Percentiles rank a stretch among this genome's conserved stretches.
These are phyloP conservation scores for Ormia ochracea DNA, from an alignment of 2,888 invertebrate genomes.

Conservation along the genomic window DNA sequence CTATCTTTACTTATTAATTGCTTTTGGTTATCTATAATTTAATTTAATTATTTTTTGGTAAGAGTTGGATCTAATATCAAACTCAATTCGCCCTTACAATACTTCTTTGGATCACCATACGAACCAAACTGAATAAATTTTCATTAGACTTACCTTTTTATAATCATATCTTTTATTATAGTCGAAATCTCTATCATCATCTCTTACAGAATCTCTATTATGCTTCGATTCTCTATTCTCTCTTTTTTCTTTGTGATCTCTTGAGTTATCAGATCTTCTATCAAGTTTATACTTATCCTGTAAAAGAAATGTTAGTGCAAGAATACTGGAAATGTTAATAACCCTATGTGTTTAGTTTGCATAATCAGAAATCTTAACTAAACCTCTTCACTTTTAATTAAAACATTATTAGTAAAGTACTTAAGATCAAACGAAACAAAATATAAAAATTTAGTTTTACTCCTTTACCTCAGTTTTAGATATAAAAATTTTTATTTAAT, in stretches of 20 bases:
- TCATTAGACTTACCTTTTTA: constrained; percentile 50
- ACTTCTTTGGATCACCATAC: no score
- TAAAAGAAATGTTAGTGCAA: constrained; percentile 63
- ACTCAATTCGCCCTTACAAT: no score
- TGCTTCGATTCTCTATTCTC: constrained; percentile 39
- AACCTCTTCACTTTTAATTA: constrained; percentile 22
- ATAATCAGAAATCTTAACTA: constrained; percentile 38
- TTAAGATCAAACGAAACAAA: constrained; percentile 36
- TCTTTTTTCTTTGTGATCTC: constrained; percentile 38
- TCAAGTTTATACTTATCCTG: constrained; percentile 61
- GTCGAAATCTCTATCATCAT: constrained; percentile 43
- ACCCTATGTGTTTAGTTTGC: constrained; percentile 5
- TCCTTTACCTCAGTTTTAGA: constrained; percentile 50
- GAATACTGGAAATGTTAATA: constrained; percentile 64
- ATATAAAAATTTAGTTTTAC: constrained; percentile 54
- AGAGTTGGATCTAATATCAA: no score
- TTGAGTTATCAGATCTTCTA: constrained; percentile 42
- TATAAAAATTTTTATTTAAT: constrained; percentile 17
- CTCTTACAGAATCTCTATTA: constrained; percentile 41
- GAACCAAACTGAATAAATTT: no score
- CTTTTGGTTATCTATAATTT: no score
- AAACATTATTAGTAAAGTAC: constrained; percentile 36
- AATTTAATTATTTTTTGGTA: no score
- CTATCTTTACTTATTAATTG: no score
- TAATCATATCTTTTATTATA: constrained; percentile 47